Percentiles rank a stretch among this genome's conserved stretches.
Evolutionary conservation across 2,797 vertebrate genomes (phyloP).

Genomic region (Thunnus albacares): DNA sequence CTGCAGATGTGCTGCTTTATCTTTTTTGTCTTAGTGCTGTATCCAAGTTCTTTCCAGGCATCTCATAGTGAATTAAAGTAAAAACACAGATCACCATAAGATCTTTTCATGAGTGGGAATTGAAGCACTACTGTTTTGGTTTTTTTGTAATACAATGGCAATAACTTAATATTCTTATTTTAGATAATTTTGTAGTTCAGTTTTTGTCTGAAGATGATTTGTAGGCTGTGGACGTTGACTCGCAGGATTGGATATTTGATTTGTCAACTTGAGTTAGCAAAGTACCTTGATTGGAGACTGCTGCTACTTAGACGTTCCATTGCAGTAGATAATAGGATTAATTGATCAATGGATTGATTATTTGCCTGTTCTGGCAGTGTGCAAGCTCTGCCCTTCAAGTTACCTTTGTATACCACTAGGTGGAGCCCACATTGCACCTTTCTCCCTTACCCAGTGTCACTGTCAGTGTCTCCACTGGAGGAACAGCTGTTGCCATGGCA

Average conservation of each 20-base stretch:
- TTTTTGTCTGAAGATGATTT: neutral
- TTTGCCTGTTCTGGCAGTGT: neutral
- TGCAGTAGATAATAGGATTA: slow-evolving; percentile 38
- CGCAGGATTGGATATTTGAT: neutral
- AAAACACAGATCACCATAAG: no score
- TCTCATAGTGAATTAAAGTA: neutral
- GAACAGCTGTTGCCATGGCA: slow-evolving; percentile 72
- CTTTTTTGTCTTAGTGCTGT: neutral
- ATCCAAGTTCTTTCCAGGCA: neutral
- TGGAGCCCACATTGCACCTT: slow-evolving; percentile 44
- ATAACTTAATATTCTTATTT: no score
- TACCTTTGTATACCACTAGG: slow-evolving; percentile 40
- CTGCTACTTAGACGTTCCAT: neutral
- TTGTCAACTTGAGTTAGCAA: slow-evolving; percentile 14
- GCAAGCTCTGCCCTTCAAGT: fast-evolving
- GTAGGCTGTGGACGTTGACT: neutral
- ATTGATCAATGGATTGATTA: slow-evolving; percentile 5
- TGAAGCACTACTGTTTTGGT: no score
- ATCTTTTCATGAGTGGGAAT: neutral
- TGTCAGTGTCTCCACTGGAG: neutral
- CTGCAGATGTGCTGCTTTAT: no score
- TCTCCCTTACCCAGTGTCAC: neutral
- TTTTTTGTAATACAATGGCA: no score
- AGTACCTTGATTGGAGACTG: neutral
- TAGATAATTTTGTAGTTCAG: neutral